Evolutionary conservation across 2,797 vertebrate genomes (phyloP).

Genomic region (Karalla daura): DNA sequence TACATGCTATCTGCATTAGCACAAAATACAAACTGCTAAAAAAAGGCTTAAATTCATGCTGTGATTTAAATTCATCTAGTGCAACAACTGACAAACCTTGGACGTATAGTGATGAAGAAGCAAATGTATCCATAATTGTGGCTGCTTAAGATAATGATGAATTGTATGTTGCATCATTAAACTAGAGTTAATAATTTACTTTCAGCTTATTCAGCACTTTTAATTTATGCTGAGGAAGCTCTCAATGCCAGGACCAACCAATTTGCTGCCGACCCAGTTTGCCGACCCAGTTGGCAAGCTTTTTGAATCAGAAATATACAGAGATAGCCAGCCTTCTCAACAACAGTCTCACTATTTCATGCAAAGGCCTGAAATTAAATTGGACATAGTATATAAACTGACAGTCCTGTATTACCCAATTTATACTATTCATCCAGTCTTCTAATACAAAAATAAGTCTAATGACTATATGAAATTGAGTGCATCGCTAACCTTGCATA

Average conservation of each 20-base stretch:
- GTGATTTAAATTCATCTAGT: neutral
- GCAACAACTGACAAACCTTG: neutral
- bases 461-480: neutral
- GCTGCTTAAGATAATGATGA: conserved; percentile 28
- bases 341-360: neutral
- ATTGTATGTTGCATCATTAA: conserved; percentile 16
- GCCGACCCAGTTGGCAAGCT: conserved; percentile 27
- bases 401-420: neutral
- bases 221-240: conserved; percentile 45
- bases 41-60: neutral
- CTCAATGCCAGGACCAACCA: conserved; percentile 11
- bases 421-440: neutral
- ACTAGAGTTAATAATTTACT: conserved; percentile 24
- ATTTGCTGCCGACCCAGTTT: conserved; percentile 39
- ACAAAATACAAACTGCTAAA: neutral
- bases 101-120: conserved; percentile 3
- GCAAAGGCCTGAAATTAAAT: conserved; percentile 9
- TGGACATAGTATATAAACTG: conserved; percentile 8
- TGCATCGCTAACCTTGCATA: neutral
- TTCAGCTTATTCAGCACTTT: conserved; percentile 45
- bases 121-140: conserved; percentile 7
- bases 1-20: neutral
- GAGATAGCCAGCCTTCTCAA: conserved; percentile 3
- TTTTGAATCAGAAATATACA: conserved; percentile 14
- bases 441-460: neutral